These are phyloP conservation scores for Xenus cinereus DNA, from an alignment of 2,113 vertebrate genomes.

Conservation along the genomic window DNA sequence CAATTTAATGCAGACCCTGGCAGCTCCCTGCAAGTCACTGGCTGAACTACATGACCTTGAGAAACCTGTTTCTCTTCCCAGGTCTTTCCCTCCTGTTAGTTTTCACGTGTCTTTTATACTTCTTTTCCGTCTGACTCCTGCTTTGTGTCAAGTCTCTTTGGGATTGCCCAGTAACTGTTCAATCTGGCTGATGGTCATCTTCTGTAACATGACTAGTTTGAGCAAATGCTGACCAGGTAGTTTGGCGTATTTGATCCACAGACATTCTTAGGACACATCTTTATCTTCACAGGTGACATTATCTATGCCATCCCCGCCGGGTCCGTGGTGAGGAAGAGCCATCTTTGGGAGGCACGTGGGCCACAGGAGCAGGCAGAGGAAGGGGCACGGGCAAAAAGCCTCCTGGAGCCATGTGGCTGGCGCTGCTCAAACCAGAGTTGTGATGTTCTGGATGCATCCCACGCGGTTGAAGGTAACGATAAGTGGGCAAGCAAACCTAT, in stretches of 20 bases:
- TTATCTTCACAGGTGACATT: not conserved
- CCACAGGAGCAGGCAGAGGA: not conserved
- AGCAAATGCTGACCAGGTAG: not conserved
- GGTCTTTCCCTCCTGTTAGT: not conserved
- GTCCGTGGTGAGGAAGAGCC: not conserved
- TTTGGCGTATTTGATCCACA: not conserved
- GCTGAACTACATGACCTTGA: not conserved
- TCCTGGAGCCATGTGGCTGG: not conserved
- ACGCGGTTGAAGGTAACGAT: not conserved
- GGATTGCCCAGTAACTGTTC: not conserved
- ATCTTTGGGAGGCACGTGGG: fast-evolving
- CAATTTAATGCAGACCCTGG: not conserved
- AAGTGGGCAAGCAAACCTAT: not conserved
- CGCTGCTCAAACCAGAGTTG: not conserved
- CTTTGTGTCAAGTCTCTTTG: not conserved
- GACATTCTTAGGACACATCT: not conserved
- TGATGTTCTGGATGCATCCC: not conserved
- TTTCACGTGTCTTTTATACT: not conserved
- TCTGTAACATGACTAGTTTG: not conserved
- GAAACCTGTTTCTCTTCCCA: not conserved
- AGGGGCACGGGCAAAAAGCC: fast-evolving
- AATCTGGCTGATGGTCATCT: not conserved
- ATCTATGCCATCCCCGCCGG: not conserved
- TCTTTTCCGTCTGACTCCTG: not conserved
- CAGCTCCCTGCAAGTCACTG: not conserved